Base-by-base conservation (phyloP, 1,140 invertebrate genomes). In the Chlorops oryzae region DNA sequence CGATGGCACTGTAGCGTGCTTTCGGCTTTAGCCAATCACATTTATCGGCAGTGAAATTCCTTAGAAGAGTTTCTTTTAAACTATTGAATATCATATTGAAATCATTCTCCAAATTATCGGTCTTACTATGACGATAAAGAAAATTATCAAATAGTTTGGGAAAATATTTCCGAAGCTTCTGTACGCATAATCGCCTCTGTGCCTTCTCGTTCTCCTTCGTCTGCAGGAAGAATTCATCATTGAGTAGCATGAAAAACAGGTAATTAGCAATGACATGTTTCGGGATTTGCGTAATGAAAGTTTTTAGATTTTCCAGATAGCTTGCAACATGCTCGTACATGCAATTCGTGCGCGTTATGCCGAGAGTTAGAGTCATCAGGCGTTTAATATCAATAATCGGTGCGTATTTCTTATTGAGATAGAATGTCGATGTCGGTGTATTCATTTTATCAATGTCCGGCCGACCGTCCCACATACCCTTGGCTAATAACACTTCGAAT, bases 21-120 rank as follows among this genome's bases (percentile, higher is more conserved):
- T 10, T 27, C 13, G 61, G 62, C 1, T 47, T 15, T 7, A 64
- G 64, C 62, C 62, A 64, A 42, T 64, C 62, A 3, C 54, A 46
- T 9, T 56, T 65, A 47, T 64, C 62, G 2, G 62, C 62, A 3
- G 13, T 42, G 15, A 64, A 32, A 0, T 62, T 40, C 13, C 60
- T 52, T 27, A 58, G 52, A 22, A 65, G 62, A 1, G 55, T 35
- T 1, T 10, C 15, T 0, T 48, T 51, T 15, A 65, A 54, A 39
- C 64, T 47, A 0, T 51, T 32, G 62, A 62, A 64, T 2, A 64
- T 34, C 2, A 28, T 23, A 17, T 39, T 7, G 2, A 64, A 53
- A 23, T 62, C 59, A 0, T 50, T 37, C 45, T 64, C 62, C 1
- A 50, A 25, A 1, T 35, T 43, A 3, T 34, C 22, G n/a, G 32